phyloP scores from a whole-genome alignment of 1,140 invertebrate species.

The Lithobius niger region DNA sequence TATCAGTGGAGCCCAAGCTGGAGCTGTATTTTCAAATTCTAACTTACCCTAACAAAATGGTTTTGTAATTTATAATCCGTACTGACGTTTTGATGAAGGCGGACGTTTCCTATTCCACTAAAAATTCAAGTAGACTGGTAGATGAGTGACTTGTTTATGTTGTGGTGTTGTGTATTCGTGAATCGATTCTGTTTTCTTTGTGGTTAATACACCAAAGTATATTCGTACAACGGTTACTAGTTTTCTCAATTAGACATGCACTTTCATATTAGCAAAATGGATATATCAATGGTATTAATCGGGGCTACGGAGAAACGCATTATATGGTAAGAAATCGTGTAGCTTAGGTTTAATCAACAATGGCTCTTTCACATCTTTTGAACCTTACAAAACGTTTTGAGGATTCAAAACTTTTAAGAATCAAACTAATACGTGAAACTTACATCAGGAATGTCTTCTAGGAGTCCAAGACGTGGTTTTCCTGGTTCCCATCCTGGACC shows the following conservation, averaged over 20 bases:
- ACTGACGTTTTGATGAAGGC: no score
- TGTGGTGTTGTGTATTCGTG: no score
- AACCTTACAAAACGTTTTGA: not conserved
- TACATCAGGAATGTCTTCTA: slow-evolving; percentile 62
- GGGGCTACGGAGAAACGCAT: slow-evolving; percentile 8
- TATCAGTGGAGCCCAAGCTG: no score
- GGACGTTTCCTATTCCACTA: no score
- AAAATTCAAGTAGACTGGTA: no score
- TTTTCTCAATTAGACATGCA: not conserved
- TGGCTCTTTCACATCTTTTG: not conserved
- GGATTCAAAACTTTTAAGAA: slow-evolving; percentile 3
- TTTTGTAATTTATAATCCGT: no score
- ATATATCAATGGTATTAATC: slow-evolving; percentile 7
- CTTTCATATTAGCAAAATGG: slow-evolving; percentile 1
- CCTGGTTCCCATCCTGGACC: slow-evolving; percentile 81
- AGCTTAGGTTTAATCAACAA: slow-evolving; percentile 6
- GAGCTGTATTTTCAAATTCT: no score
- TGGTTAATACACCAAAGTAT: no score
- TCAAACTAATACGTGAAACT: slow-evolving; percentile 24
- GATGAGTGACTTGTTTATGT: no score
- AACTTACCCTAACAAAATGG: no score
- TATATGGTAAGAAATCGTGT: slow-evolving; percentile 1
- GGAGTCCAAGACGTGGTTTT: slow-evolving; percentile 57
- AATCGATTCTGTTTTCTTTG: no score
- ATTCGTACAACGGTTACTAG: no score